Conservation (phyloP, 2,113 vertebrate genomes). For the Bothrops jararaca region DNA sequence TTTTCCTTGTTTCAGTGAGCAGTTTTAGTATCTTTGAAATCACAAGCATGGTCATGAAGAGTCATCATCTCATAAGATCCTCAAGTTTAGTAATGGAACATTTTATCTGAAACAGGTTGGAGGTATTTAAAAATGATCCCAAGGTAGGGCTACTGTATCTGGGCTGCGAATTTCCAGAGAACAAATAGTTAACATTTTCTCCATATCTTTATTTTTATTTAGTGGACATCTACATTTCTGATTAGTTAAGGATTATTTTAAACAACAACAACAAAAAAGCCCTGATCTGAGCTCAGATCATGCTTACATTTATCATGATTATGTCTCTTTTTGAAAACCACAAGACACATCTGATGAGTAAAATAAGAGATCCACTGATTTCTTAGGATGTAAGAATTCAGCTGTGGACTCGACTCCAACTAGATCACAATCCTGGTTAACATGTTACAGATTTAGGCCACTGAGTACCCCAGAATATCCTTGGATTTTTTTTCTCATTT, state of each 20-base stretch:
- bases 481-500: not conserved
- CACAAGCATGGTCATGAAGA: not conserved
- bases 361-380: not conserved
- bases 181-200: not conserved
- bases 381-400: not conserved
- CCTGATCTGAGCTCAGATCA: not conserved
- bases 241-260: not conserved
- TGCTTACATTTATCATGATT: not conserved
- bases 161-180: not conserved
- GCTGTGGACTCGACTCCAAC: not conserved
- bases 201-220: not conserved
- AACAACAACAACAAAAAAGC: not conserved
- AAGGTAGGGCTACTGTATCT: not conserved
- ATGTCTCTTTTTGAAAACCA: not conserved
- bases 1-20: conserved; percentile 21
- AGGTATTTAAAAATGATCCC: not conserved
- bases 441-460: not conserved
- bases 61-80: not conserved
- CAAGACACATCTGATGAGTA: not conserved
- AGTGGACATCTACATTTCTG: not conserved
- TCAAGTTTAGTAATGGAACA: not conserved
- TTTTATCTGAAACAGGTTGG: conserved; percentile 21
- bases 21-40: conserved; percentile 27
- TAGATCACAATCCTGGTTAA: not conserved
- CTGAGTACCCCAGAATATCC: not conserved